Percentiles rank a stretch among this genome's conserved stretches.
phyloP scores from a whole-genome alignment of 2,113 vertebrate genomes.

The Lipophrys pholis region DNA sequence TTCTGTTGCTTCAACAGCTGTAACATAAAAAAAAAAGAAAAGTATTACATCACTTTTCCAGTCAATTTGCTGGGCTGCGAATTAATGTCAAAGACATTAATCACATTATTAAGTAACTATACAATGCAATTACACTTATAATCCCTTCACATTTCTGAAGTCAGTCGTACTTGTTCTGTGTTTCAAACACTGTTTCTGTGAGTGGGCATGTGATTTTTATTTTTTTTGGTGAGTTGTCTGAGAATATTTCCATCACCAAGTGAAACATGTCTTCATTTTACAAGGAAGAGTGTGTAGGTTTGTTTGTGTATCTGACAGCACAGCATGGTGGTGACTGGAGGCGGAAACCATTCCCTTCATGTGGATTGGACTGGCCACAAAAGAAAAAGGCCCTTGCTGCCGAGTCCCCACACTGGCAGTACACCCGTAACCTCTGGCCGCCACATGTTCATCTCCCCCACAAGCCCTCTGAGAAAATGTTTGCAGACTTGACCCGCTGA shows the following conservation, averaged over 20 bases:
- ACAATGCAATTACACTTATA: background rate
- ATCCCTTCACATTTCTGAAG: slow-evolving; percentile 3
- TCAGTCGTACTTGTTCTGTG: slow-evolving; percentile 13
- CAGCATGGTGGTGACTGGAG: slow-evolving; percentile 15
- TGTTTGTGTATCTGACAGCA: slow-evolving; percentile 61
- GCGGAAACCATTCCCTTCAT: slow-evolving; percentile 57
- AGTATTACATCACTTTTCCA: slow-evolving; percentile 18
- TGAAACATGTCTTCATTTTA: slow-evolving; percentile 29
- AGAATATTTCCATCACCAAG: slow-evolving; percentile 32
- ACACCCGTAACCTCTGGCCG: slow-evolving; percentile 65
- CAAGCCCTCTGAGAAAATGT: slow-evolving; percentile 54
- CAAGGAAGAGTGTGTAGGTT: slow-evolving; percentile 47
- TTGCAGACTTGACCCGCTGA: slow-evolving; percentile 15
- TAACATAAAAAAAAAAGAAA: slow-evolving; percentile 9
- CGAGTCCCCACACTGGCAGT: slow-evolving; percentile 55
- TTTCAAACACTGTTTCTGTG: slow-evolving; percentile 16
- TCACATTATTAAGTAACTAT: slow-evolving; percentile 15
- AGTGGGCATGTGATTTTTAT: slow-evolving; percentile 30
- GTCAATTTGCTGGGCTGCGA: background rate
- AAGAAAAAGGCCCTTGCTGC: slow-evolving; percentile 34
- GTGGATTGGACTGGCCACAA: slow-evolving; percentile 59
- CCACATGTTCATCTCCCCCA: slow-evolving; percentile 63
- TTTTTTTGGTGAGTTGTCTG: slow-evolving; percentile 34
- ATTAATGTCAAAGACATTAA: slow-evolving; percentile 10
- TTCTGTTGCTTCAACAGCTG: slow-evolving; percentile 6